Conservation (phyloP, 1,140 invertebrate species). For the Cecropterus lyciades region DNA sequence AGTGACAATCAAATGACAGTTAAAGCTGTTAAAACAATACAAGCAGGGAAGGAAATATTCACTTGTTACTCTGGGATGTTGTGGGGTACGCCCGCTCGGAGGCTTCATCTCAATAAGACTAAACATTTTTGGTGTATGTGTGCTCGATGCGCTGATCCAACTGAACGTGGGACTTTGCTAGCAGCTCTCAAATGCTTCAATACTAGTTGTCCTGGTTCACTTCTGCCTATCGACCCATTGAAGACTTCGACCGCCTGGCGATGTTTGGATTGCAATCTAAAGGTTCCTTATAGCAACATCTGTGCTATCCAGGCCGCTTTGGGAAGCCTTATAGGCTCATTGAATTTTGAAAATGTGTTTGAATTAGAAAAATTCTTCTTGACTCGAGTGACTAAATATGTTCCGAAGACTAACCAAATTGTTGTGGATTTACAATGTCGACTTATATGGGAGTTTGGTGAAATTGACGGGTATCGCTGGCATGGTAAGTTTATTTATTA, state of each 20-base stretch:
- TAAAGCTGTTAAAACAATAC: constrained; percentile 86
- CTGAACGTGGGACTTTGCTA: constrained; percentile 84
- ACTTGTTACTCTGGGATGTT: constrained; percentile 89
- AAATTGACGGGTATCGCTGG: constrained; percentile 68
- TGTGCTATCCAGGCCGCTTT: constrained; percentile 74
- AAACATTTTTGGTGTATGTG: constrained; percentile 92
- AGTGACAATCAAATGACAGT: constrained; percentile 86
- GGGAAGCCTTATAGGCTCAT: constrained; percentile 74
- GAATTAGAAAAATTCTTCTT: constrained; percentile 80
- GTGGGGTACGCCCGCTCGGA: constrained; percentile 88
- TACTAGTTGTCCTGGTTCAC: constrained; percentile 69
- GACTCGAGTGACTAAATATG: constrained; percentile 70
- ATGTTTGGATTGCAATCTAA: constrained; percentile 79
- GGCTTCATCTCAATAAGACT: constrained; percentile 87
- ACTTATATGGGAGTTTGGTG: constrained; percentile 71
- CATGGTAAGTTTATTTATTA: constrained; percentile 58
- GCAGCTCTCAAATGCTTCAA: constrained; percentile 82
- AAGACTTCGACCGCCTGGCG: constrained; percentile 74
- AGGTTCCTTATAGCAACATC: constrained; percentile 71
- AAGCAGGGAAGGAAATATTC: constrained; percentile 87
- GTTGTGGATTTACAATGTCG: constrained; percentile 81
- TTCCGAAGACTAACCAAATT: constrained; percentile 84
- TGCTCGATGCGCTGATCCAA: constrained; percentile 88
- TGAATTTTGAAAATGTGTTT: constrained; percentile 71
- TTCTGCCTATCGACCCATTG: constrained; percentile 78